phyloP scores from a whole-genome alignment of 2,113 vertebrate species.

The Syngnathus scovelli region DNA sequence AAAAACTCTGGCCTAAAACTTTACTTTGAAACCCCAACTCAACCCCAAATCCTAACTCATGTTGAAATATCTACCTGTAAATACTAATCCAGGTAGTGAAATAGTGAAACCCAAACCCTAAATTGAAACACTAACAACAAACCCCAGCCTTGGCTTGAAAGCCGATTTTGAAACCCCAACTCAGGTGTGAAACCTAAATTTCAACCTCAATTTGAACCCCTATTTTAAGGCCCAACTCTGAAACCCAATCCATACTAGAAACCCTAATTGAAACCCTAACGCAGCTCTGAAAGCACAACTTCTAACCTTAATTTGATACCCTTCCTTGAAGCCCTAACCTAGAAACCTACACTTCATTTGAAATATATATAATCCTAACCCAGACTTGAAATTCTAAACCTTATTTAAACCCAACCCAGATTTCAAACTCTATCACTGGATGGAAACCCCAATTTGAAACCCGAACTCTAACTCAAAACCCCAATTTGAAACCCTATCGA shows the following conservation, averaged over 20 bases:
- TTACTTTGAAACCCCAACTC: neutral
- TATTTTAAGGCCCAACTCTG: neutral
- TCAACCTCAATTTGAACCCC: neutral
- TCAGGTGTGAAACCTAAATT: neutral
- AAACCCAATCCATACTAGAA: neutral
- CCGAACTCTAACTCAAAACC: neutral
- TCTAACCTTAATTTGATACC: neutral
- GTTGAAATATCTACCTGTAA: no score
- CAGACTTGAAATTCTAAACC: no score
- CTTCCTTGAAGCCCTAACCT: neutral
- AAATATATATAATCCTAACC: no score
- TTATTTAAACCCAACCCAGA: no score
- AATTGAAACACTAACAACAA: neutral
- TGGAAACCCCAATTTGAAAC: neutral
- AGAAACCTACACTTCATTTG: no score
- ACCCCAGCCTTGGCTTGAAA: neutral
- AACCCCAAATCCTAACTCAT: neutral
- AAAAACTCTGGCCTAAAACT: neutral
- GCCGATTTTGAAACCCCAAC: neutral
- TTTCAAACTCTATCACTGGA: no score
- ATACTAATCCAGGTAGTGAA: no score
- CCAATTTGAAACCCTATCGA: neutral
- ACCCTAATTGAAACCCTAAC: neutral
- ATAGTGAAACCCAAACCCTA: no score
- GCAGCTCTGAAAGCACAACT: neutral